Percentiles rank a stretch among this genome's conserved stretches.
Evolutionary conservation across 2,113 vertebrate genomes (phyloP).

Genomic region (Pygoscelis antarcticus): DNA sequence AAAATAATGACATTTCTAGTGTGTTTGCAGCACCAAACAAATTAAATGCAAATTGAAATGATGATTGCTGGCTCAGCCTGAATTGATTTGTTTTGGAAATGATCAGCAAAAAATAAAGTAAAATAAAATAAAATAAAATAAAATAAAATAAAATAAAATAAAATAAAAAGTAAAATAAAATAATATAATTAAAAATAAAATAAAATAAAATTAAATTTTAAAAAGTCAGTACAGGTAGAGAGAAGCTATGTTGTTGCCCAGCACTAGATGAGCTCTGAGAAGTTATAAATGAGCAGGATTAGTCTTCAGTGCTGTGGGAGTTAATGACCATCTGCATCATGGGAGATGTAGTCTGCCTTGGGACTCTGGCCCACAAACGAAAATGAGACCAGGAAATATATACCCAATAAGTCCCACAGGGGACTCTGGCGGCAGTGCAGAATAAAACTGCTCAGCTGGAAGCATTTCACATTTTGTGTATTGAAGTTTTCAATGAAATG

Average conservation of each 20-base stretch:
- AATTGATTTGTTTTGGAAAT: not conserved
- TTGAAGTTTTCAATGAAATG: not conserved
- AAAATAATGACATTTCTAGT: not conserved
- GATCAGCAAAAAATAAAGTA: not conserved
- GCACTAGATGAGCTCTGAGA: not conserved
- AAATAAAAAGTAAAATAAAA: not conserved
- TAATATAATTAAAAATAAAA: too few species aligned
- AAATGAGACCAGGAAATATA: not conserved
- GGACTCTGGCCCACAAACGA: not conserved
- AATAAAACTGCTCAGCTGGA: not conserved
- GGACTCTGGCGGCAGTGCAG: not conserved
- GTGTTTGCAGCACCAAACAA: not conserved
- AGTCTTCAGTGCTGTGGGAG: fast-evolving
- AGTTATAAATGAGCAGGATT: not conserved
- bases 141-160: not conserved
- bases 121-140: too few species aligned
- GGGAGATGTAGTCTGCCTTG: not conserved
- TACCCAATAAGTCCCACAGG: not conserved
- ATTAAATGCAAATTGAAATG: not conserved
- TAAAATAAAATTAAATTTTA: not conserved
- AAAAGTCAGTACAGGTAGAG: not conserved
- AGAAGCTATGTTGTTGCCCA: not conserved
- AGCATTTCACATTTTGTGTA: not conserved
- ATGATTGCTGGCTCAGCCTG: not conserved
- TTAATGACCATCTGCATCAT: not conserved